phyloP scores from a whole-genome alignment of 2,888 invertebrate species.

The Eilema griseolum region DNA sequence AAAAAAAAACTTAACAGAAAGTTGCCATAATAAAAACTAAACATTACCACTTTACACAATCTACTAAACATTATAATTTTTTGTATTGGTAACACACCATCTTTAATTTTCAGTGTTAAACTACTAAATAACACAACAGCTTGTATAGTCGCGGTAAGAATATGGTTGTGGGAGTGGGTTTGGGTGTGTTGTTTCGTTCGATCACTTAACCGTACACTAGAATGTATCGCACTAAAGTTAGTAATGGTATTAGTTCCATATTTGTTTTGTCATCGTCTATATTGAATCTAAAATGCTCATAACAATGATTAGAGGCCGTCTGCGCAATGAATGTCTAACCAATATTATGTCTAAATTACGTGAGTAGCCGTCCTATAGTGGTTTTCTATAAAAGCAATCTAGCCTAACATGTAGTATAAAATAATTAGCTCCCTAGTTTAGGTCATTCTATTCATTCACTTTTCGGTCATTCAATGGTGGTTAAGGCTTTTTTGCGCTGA shows the following conservation, averaged over 20 bases:
- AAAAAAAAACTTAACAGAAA: neutral
- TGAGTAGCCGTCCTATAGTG: neutral
- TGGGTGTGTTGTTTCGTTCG: constrained; percentile 64
- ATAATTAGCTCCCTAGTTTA: neutral
- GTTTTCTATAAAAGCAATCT: neutral
- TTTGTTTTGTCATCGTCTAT: constrained; percentile 14
- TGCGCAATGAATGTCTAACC: neutral
- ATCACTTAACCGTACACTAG: constrained; percentile 63
- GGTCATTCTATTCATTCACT: neutral
- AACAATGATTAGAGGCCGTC: neutral
- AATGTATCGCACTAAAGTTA: constrained; percentile 38
- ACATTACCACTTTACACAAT: neutral
- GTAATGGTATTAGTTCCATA: constrained; percentile 44
- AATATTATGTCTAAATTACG: neutral
- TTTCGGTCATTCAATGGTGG: neutral
- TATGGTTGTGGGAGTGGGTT: constrained; percentile 62
- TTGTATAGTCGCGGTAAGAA: constrained; percentile 75
- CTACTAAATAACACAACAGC: constrained; percentile 73
- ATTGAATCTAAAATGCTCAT: constrained; percentile 1
- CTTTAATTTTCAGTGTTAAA: constrained; percentile 83
- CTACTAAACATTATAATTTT: constrained; percentile 4
- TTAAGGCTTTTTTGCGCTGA: neutral
- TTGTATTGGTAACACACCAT: constrained; percentile 45
- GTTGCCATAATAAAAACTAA: neutral
- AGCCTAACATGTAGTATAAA: no score